These are phyloP conservation scores for Myotis myotis DNA, from an alignment of 2,797 vertebrate genomes.

Conservation along the genomic window DNA sequence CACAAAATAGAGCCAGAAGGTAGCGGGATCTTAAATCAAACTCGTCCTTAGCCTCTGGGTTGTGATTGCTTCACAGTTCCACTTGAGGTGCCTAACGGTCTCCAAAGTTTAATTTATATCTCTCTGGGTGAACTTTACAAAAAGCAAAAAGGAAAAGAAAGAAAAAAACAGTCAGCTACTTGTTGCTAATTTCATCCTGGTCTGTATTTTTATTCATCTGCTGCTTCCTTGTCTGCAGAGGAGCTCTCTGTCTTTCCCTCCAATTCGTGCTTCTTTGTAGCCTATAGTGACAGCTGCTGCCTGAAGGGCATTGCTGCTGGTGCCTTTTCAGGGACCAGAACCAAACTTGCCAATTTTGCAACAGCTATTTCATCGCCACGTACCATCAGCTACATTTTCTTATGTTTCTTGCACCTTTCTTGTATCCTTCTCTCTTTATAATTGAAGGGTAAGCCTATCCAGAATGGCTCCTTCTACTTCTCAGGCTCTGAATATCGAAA, in stretches of 20 bases:
- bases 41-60: slow-evolving; percentile 27
- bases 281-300: slow-evolving; percentile 76
- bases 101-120: neutral
- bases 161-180: neutral
- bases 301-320: slow-evolving; percentile 1
- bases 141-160: neutral
- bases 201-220: slow-evolving; percentile 64
- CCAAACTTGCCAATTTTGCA: neutral
- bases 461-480: slow-evolving; percentile 1
- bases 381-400: neutral
- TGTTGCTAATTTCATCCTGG: slow-evolving; percentile 61
- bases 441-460: neutral
- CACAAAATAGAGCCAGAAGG: neutral
- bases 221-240: slow-evolving; percentile 56
- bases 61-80: neutral
- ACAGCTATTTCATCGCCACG: neutral
- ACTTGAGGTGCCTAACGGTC: neutral
- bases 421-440: slow-evolving; percentile 8
- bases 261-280: neutral
- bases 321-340: slow-evolving; percentile 35
- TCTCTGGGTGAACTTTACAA: slow-evolving; percentile 35
- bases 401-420: neutral
- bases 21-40: neutral
- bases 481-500: neutral
- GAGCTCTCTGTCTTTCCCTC: neutral